These are phyloP conservation scores for Callyntrura guangdongensis DNA, from an alignment of 2,888 invertebrate genomes.

Conservation along the genomic window DNA sequence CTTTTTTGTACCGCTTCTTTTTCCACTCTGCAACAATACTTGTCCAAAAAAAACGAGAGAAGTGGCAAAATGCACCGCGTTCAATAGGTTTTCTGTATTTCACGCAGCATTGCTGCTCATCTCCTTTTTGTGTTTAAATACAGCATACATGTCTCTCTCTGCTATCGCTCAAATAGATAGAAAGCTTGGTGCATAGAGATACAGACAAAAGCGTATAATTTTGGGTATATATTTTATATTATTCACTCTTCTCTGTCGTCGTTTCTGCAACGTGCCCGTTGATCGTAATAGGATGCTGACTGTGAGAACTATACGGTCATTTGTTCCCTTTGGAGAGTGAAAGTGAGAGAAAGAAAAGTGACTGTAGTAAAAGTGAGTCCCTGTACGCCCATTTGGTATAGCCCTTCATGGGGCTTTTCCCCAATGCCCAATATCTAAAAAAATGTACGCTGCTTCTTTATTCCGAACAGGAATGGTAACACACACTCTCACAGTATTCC, in stretches of 20 bases:
- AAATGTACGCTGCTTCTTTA: conserved; percentile 68
- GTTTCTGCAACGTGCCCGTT: not conserved
- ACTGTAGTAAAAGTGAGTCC: conserved; percentile 82
- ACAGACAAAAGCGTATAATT: not conserved
- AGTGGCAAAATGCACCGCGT: not conserved
- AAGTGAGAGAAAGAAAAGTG: conserved; percentile 75
- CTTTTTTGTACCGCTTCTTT: not conserved
- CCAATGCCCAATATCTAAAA: conserved; percentile 84
- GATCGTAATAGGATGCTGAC: conserved; percentile 38
- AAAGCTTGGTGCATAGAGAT: not conserved
- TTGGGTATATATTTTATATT: not conserved
- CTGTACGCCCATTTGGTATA: conserved; percentile 83
- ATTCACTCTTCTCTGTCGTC: conserved; percentile 20
- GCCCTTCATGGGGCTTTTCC: conserved; percentile 82
- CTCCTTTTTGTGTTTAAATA: conserved; percentile 45
- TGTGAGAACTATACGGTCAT: conserved; percentile 55
- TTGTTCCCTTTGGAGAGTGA: conserved; percentile 75
- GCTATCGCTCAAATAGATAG: too few species aligned
- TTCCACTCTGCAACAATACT: too few species aligned
- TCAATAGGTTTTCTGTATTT: not conserved
- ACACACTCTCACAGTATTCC: too few species aligned
- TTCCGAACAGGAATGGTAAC: not conserved
- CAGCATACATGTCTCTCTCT: conserved; percentile 29
- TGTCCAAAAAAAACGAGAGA: too few species aligned
- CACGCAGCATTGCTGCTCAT: not conserved